Evolutionary conservation across 2,888 invertebrate species (phyloP), one percentile per base, ranked within the genome.

Genomic region (Drosophila neonasuta): DNA sequence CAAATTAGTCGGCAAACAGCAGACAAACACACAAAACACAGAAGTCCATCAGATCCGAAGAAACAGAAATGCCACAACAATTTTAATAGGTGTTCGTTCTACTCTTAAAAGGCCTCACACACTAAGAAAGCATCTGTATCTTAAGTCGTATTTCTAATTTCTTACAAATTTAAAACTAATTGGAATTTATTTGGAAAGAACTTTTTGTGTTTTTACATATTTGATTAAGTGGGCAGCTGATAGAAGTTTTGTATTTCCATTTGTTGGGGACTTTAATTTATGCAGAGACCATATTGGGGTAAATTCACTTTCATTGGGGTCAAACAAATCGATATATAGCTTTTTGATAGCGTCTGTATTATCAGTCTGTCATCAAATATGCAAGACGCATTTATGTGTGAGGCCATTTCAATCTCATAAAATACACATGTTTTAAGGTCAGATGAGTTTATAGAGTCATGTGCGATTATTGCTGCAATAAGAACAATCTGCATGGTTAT

Each of bases 111-210:
- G 68, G 45, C 60, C 56, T n/a, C 42, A 50, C 46, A 44, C 39
- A 62, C 24, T 24, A 24, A 24, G 24, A 6, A 24, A 29, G 42
- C 59, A 45, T 66, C 39, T 13, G 17, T 44, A 34, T 45, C 34
- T 10, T 17, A 34, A 45, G 11, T 30, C 20, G 8, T 17, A 44
- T 32, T 45, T 9, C 42, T 61, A 32, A 57, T 65, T 64, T 63
- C 46, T 51, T 48, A 62, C 11, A 71, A 65, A 59, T 65, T 74
- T 56, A 55, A 55, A 79, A 71, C 77, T 77, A 86, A 80, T 80
- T 86, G 62, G 80, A 86, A 78, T 83, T 74, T 68, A 78, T 85
- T 67, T 45, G 55, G 44, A 17, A 60, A 62, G 49, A 41, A 57
- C 75, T 62, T 51, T 74, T 41, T 39, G 20, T 15, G 34, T 61